Conservation (phyloP, 2,113 vertebrate genomes). For the Cyprinodon brontotheroides region DNA sequence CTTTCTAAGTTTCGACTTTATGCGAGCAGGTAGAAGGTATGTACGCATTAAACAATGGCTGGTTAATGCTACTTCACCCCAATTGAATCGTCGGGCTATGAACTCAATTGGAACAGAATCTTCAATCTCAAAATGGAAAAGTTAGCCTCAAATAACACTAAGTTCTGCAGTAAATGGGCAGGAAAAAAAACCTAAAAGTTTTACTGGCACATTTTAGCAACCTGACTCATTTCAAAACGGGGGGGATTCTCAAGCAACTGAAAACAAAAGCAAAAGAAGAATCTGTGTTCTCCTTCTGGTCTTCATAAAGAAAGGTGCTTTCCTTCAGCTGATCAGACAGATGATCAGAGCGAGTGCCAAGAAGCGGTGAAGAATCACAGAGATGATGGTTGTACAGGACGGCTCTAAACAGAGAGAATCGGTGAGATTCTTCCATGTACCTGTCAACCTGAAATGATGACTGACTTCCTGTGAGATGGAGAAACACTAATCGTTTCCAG, state of each 20-base stretch:
- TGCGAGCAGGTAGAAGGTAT: too few relatives aligned
- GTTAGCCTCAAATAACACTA: background rate
- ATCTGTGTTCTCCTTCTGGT: constrained; percentile 13
- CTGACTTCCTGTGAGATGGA: constrained; percentile 90
- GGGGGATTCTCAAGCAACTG: constrained; percentile 6
- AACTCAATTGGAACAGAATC: background rate
- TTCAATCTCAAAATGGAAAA: constrained; percentile 31
- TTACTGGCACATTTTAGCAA: constrained; percentile 1
- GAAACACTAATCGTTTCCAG: constrained; percentile 88
- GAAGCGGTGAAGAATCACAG: constrained; percentile 76
- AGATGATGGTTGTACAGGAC: constrained; percentile 63
- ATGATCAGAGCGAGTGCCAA: constrained; percentile 59
- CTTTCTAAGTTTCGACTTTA: too few relatives aligned
- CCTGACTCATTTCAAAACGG: constrained; percentile 10
- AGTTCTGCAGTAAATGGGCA: constrained; percentile 15
- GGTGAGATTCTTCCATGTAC: constrained; percentile 87
- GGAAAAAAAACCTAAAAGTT: constrained; percentile 1
- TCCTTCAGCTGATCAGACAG: constrained; percentile 41
- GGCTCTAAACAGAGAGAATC: constrained; percentile 68
- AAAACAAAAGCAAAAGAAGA: constrained; percentile 12
- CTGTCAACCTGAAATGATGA: constrained; percentile 93
- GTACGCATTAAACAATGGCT: too few relatives aligned
- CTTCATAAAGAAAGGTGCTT: constrained; percentile 32
- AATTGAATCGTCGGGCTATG: background rate
- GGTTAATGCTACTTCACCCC: too few relatives aligned